Evolutionary conservation across 2,888 invertebrate species (phyloP), one percentile per base, ranked within the genome.

Genomic region (Scaeva pyrastri): DNA sequence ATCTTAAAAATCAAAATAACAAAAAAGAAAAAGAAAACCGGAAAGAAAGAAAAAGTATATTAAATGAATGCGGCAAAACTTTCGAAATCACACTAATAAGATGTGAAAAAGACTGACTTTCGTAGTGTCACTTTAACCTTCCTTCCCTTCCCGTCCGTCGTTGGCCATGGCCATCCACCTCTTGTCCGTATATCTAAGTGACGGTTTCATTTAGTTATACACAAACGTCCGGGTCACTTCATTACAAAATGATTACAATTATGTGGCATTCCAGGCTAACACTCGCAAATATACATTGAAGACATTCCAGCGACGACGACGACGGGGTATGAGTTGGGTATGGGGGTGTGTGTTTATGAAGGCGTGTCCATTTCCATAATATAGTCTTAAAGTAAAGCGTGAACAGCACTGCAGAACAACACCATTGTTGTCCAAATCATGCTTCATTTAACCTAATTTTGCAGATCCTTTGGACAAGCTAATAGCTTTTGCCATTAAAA

Each of bases 381-480:
- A 16, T 55, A 41, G 2, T 41, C 5, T 4, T 55, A 4, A 62
- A 66, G n/a, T 26, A 43, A 26, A 45, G 19, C 31, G 48, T 48
- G 11, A 60, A 62, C n/a, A 43, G n/a, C 26, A 21, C 1, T 48
- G 48, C 5, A 21, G 21, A 36, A 39, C 58, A 43, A 43, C n/a
- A 60, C 14, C 26, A 52, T 26, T 52, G 19, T 39, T 39, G 21
- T n/a, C 68, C 14, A 48, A 43, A 66, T 60, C 68, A 73, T 50
- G 77, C 52, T 68, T 82, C 66, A 77, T 77, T 78, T 56, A 83
- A 83, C 73, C 55, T 60, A 55, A 78, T 70, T 83, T 73, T 26
- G n/a, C 39, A 43, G 68, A 48, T 73, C 68, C 55, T 41, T 36
- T 70, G 39, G 14, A 41, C 43, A 16, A 31, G 68, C 62, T 78